These are phyloP conservation scores for Rhynchomys soricoides DNA, from an alignment of 2,113 vertebrate genomes.

Conservation along the genomic window DNA sequence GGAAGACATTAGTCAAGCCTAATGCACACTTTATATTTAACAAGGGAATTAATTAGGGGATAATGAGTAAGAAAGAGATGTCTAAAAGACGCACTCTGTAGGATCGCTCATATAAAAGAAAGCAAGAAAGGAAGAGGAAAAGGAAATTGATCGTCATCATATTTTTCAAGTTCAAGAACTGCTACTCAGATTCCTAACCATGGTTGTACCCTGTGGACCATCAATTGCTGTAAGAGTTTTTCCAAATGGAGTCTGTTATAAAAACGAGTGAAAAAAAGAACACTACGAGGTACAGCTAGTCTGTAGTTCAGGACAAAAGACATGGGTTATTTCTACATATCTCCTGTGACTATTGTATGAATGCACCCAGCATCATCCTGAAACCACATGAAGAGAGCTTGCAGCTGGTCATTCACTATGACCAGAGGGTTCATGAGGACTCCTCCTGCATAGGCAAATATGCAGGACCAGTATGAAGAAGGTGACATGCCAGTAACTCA, in stretches of 20 bases:
- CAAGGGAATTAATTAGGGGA: slow-evolving; percentile 86
- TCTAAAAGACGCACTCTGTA: slow-evolving; percentile 78
- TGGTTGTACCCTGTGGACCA: slow-evolving; percentile 76
- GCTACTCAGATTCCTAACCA: slow-evolving; percentile 75
- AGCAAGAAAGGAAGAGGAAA: slow-evolving; percentile 75
- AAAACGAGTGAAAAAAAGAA: slow-evolving; percentile 70
- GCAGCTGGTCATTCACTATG: neutral
- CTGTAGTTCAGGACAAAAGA: neutral
- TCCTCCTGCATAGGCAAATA: slow-evolving; percentile 53
- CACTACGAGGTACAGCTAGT: neutral
- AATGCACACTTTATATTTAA: slow-evolving; percentile 86
- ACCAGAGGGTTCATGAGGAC: neutral
- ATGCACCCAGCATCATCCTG: neutral
- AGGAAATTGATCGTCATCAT: slow-evolving; percentile 79
- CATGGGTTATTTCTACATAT: slow-evolving; percentile 9
- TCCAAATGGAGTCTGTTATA: slow-evolving; percentile 70
- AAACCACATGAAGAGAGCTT: neutral
- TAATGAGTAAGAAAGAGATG: slow-evolving; percentile 82
- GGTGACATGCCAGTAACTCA: slow-evolving; percentile 71
- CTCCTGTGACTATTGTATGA: slow-evolving; percentile 15
- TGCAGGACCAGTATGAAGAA: slow-evolving; percentile 62
- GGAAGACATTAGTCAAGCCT: slow-evolving; percentile 85
- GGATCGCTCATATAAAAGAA: slow-evolving; percentile 79
- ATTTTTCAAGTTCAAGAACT: slow-evolving; percentile 74
- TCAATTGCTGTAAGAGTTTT: slow-evolving; percentile 75